Evolutionary conservation across 2,797 vertebrate genomes (phyloP), one percentile per base, ranked within the genome.

Genomic region (Ptychadena robeensis): DNA sequence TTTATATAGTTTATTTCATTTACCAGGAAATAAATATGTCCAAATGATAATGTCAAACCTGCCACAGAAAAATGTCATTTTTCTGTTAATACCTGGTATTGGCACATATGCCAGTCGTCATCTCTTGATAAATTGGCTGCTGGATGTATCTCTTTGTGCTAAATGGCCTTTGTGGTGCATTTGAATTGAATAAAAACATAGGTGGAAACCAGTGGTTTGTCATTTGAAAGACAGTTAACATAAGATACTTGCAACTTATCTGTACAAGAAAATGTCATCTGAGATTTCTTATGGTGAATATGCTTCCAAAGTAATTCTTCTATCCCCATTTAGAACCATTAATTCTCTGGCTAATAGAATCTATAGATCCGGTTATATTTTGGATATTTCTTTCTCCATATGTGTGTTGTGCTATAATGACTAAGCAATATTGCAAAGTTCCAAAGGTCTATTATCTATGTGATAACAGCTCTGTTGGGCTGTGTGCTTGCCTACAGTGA

Each of bases 401-500:
- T 83, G 75, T 79, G 48, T 40, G 30, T 61, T 83, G 38, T 61
- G 82, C 77, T 35, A 69, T 80, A 80, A 67, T 69, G 72, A 37
- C 27, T 40, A 44, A 27, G 37, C 63, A 68, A 80, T 85, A 85
- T 85, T 80, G 65, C 65, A 30, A 75, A 70, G 65, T 34, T 61
- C 71, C 70, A 85, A 85, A 70, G 69, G 71, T 69, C 70, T 70
- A 85, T 85, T 80, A 74, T 80, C 71, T 85, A 48, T 70, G 63
- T 68, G 77, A 84, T 84, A 83, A 79, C 69, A 68, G 77, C 65
- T 35, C 70, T 69, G 64, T 85, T 74, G 71, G 37, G 71, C 38
- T 48, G 53, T 64, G 44, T 32, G 69, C 74, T 79, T 68, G 40
- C 69, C 70, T 80, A 64, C 32, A 74, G 74, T 74, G 40, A 74